Evolutionary conservation across 1,140 invertebrate genomes (phyloP).

Genomic region (Drosophila bipectinata): DNA sequence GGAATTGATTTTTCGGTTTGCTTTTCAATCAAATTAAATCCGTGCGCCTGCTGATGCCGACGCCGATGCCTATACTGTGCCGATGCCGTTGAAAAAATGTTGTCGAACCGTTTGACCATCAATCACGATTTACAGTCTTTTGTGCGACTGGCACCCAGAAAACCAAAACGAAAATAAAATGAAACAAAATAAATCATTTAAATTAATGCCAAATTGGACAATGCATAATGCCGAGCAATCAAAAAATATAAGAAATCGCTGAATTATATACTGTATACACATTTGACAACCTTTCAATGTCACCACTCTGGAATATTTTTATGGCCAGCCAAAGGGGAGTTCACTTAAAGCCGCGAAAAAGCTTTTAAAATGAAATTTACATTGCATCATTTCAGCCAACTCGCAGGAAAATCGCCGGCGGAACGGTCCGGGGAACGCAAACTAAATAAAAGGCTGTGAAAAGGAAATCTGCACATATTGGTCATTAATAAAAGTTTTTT

Average conservation of each 20-base stretch:
- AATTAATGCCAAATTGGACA: slow-evolving; percentile 67
- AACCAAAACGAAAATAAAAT: slow-evolving; percentile 9
- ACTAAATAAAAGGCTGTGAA: slow-evolving; percentile 69
- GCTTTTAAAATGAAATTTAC: slow-evolving; percentile 57
- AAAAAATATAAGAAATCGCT: slow-evolving; percentile 22
- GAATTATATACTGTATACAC: slow-evolving; percentile 27
- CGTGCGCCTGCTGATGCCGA: slow-evolving; percentile 30
- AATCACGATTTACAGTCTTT: slow-evolving; percentile 63
- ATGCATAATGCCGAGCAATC: slow-evolving; percentile 54
- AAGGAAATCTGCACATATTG: slow-evolving; percentile 77
- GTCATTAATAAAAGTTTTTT: slow-evolving; percentile 78
- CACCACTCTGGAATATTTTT: slow-evolving; percentile 36
- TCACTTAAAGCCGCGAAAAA: slow-evolving; percentile 51
- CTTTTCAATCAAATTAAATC: slow-evolving; percentile 72
- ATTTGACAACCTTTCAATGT: slow-evolving; percentile 56
- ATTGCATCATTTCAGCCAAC: slow-evolving; percentile 46
- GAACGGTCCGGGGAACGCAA: slow-evolving; percentile 1
- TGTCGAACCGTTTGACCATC: slow-evolving; percentile 49
- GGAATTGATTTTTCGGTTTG: slow-evolving; percentile 62
- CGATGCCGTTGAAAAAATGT: slow-evolving; percentile 27
- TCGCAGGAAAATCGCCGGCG: slow-evolving; percentile 15
- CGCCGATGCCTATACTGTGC: slow-evolving; percentile 7
- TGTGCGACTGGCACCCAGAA: slow-evolving; percentile 11
- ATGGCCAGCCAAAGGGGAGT: slow-evolving; percentile 20
- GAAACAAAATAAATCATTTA: slow-evolving; percentile 59